Percentiles rank a stretch among this genome's conserved stretches.
These are phyloP conservation scores for Cheirogaleus medius DNA, from an alignment of 2,113 vertebrate genomes.

Conservation along the genomic window DNA sequence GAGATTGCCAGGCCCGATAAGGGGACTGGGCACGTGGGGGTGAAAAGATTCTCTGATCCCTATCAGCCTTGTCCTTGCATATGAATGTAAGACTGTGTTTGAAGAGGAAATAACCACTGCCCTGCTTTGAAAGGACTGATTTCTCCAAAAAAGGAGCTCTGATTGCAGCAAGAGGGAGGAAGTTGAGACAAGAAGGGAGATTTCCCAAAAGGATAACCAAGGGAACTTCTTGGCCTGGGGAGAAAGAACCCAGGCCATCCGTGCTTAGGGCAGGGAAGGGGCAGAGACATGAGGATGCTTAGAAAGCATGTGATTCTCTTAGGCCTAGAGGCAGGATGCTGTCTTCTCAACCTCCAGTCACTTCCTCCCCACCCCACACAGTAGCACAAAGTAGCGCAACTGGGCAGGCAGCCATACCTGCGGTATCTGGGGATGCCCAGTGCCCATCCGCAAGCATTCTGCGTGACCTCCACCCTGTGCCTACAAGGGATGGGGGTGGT, in stretches of 20 bases:
- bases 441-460: not conserved
- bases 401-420: not conserved
- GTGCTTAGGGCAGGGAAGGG: not conserved
- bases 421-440: not conserved
- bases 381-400: not conserved
- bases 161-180: not conserved
- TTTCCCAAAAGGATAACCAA: not conserved
- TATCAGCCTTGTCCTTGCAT: slow-evolving; percentile 63
- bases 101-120: slow-evolving; percentile 33
- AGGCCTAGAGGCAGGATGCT: not conserved
- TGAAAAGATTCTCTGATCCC: slow-evolving; percentile 64
- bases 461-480: not conserved
- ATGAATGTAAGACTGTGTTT: not conserved
- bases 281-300: not conserved
- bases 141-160: slow-evolving; percentile 18
- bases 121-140: slow-evolving; percentile 6
- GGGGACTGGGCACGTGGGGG: slow-evolving; percentile 30
- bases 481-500: not conserved
- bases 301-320: not conserved
- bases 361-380: not conserved
- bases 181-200: not conserved
- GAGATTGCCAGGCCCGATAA: slow-evolving; percentile 69
- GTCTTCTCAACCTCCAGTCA: not conserved
- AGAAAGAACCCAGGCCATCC: not conserved
- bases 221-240: not conserved